Evolutionary conservation across 2,888 invertebrate genomes (phyloP).

Genomic region (Drosophila paranaensis): DNA sequence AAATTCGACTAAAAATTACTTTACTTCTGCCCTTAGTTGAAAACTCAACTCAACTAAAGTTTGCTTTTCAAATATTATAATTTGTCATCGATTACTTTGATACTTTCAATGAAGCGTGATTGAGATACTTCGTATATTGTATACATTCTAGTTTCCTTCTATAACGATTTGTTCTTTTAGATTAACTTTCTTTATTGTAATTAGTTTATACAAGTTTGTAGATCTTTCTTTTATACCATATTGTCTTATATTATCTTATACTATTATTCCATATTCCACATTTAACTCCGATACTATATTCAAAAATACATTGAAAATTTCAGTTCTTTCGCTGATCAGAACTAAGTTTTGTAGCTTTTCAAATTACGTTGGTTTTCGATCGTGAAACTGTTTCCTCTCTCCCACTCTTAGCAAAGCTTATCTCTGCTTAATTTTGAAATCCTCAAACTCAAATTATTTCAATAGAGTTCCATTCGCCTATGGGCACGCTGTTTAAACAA

Average conservation of each 20-base stretch:
- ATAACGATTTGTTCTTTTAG: not conserved
- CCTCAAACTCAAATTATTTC: conserved; percentile 3
- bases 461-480: conserved; percentile 11
- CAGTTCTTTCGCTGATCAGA: not conserved
- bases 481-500: conserved; percentile 26
- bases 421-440: conserved; percentile 38
- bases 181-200: not conserved
- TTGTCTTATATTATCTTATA: not conserved
- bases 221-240: not conserved
- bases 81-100: not conserved
- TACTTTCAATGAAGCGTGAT: not conserved
- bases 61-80: not conserved
- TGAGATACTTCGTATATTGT: not conserved
- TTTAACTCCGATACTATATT: too few relatives aligned
- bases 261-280: not conserved
- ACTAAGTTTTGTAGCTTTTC: not conserved
- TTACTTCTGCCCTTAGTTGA: conserved; percentile 5
- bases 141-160: not conserved
- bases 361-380: not conserved
- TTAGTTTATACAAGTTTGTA: not conserved
- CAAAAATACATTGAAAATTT: not conserved
- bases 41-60: not conserved
- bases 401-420: conserved; percentile 25
- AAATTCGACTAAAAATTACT: conserved; percentile 23
- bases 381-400: not conserved